Conservation (phyloP, 2,888 invertebrate genomes). For the Anoplius nigerrimus region DNA sequence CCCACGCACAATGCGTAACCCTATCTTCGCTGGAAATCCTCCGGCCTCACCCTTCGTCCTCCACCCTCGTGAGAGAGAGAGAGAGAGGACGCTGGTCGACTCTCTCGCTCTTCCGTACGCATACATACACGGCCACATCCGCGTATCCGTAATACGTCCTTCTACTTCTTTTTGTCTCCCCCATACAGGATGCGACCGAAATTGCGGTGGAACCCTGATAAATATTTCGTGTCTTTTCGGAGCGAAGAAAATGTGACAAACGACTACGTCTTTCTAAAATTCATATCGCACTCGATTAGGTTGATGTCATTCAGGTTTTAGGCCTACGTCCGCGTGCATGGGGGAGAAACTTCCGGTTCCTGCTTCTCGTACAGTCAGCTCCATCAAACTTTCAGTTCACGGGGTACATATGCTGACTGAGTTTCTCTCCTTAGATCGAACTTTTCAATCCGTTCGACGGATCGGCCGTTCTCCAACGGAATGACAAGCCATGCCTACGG, state of each 20-base stretch:
- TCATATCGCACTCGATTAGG: too few relatives aligned
- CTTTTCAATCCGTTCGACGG: slow-evolving; percentile 4
- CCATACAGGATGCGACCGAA: not conserved
- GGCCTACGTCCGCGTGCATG: too few relatives aligned
- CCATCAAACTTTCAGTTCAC: too few relatives aligned
- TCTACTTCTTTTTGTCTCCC: not conserved
- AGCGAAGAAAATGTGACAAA: too few relatives aligned
- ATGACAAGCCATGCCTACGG: not conserved
- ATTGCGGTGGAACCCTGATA: too few relatives aligned
- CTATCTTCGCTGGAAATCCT: slow-evolving; percentile 54
- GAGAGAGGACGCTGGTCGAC: slow-evolving; percentile 25
- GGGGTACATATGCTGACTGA: too few relatives aligned
- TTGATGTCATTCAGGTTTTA: too few relatives aligned
- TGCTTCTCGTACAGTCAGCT: too few relatives aligned
- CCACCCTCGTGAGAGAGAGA: slow-evolving; percentile 25
- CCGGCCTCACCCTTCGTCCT: slow-evolving; percentile 36
- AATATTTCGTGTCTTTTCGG: too few relatives aligned
- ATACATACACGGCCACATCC: not conserved
- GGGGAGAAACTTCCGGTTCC: too few relatives aligned
- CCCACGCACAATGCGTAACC: slow-evolving; percentile 60
- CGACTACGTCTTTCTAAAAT: too few relatives aligned
- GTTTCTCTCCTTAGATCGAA: too few relatives aligned
- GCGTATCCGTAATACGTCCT: not conserved
- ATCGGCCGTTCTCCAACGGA: not conserved
- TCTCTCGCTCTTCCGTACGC: slow-evolving; percentile 8